Percentiles rank a stretch among this genome's conserved stretches.
Evolutionary conservation across 2,113 vertebrate species (phyloP).

Genomic region (Lycaon pictus): DNA sequence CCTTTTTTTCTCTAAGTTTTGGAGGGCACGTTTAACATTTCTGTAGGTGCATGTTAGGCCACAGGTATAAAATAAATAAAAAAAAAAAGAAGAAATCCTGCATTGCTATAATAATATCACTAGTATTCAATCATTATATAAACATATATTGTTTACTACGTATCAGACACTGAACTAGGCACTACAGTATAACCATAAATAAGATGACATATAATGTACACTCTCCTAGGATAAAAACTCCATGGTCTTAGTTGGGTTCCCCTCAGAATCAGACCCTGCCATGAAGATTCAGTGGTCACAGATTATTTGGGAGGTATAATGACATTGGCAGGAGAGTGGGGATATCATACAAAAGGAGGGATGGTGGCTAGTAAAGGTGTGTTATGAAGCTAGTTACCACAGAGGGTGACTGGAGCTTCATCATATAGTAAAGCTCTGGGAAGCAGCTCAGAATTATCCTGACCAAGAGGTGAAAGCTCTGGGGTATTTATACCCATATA

Average conservation of each 20-base stretch:
- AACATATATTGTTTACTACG: neutral
- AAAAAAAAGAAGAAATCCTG: neutral
- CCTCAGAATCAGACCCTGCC: neutral
- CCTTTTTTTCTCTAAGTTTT: neutral
- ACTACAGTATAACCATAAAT: neutral
- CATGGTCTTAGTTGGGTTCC: neutral
- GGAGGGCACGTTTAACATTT: neutral
- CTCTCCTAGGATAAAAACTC: neutral
- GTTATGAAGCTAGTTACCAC: neutral
- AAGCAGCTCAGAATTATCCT: neutral
- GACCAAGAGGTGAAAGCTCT: neutral
- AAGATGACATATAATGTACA: neutral
- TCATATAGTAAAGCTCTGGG: neutral
- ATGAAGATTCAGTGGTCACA: neutral
- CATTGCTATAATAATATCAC: neutral
- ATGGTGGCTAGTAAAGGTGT: neutral
- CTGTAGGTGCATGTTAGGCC: neutral
- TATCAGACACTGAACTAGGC: neutral
- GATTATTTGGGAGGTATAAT: neutral
- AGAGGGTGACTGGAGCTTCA: neutral
- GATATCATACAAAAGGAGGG: neutral
- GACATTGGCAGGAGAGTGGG: neutral
- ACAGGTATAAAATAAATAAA: neutral
- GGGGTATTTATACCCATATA: neutral
- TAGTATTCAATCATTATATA: neutral